Percentiles rank a stretch among this genome's conserved stretches.
Conservation (phyloP, 2,888 invertebrate species). For the Oxyteleia sp. region DNA sequence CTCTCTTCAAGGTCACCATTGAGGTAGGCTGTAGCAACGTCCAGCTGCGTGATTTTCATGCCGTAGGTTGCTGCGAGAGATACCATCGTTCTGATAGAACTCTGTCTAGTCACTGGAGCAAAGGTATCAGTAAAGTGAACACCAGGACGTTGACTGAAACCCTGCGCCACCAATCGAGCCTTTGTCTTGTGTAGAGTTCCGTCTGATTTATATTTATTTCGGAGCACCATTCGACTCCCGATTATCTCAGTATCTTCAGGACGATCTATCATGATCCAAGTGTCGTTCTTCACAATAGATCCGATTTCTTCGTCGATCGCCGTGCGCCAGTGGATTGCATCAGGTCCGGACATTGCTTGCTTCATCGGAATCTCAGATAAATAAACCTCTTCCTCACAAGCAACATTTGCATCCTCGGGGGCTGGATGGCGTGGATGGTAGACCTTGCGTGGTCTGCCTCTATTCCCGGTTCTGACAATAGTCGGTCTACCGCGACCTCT, state of each 20-base stretch:
- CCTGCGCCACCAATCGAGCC: neutral
- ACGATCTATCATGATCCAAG: neutral
- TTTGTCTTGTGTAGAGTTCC: neutral
- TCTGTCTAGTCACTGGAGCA: neutral
- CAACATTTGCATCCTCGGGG: neutral
- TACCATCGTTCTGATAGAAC: neutral
- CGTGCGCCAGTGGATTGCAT: neutral
- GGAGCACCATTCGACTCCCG: neutral
- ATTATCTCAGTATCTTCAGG: neutral
- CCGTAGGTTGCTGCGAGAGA: neutral
- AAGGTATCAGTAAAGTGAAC: neutral
- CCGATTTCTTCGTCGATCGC: neutral
- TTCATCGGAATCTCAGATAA: slow-evolving; percentile 9
- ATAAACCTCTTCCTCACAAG: slow-evolving; percentile 4
- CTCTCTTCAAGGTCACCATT: slow-evolving; percentile 5
- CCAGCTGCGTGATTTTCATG: slow-evolving; percentile 1
- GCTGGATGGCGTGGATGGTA: neutral
- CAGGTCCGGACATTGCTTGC: slow-evolving; percentile 8
- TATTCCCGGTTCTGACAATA: neutral
- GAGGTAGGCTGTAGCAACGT: neutral
- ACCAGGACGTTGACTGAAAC: neutral
- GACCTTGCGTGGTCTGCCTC: slow-evolving; percentile 1
- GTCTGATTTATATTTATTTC: neutral
- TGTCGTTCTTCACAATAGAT: neutral
- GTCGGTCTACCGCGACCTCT: too few relatives aligned